These are phyloP conservation scores for Mesocricetus auratus DNA, from an alignment of 2,113 vertebrate genomes.

Conservation along the genomic window DNA sequence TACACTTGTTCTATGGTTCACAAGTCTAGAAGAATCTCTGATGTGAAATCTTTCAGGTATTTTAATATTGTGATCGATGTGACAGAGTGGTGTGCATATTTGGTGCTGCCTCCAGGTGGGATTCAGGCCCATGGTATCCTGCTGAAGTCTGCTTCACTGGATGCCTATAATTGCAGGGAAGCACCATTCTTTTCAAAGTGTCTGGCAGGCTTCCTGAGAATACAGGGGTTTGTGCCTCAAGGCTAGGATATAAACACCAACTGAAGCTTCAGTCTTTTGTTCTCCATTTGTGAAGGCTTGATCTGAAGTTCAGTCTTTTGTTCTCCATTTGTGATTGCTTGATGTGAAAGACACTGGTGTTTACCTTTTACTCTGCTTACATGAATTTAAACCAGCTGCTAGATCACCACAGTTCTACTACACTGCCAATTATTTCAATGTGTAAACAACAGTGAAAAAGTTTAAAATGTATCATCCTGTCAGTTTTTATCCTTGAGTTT, in stretches of 20 bases:
- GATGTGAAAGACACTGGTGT: not conserved
- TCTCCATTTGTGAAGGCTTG: not conserved
- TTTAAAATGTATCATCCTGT: not conserved
- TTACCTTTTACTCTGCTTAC: not conserved
- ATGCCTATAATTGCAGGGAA: not conserved
- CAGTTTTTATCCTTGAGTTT: not conserved
- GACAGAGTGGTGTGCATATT: not conserved
- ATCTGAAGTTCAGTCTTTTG: not conserved
- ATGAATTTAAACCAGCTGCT: rapidly evolving
- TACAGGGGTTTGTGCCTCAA: too few species aligned
- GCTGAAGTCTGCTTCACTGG: not conserved
- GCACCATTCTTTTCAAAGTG: too few species aligned
- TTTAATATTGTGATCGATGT: not conserved
- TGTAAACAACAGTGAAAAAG: not conserved
- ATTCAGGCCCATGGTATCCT: not conserved
- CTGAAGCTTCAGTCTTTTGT: not conserved
- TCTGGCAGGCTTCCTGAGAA: too few species aligned
- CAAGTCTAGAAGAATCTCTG: not conserved
- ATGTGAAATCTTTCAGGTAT: not conserved
- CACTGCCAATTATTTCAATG: not conserved
- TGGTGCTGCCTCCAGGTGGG: not conserved
- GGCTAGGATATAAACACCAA: not conserved
- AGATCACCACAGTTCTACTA: too few species aligned
- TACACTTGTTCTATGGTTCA: not conserved
- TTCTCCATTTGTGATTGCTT: not conserved